Percentiles rank a stretch among this genome's conserved stretches.
phyloP scores from a whole-genome alignment of 2,113 vertebrate species.

The Psilopogon haemacephalus region DNA sequence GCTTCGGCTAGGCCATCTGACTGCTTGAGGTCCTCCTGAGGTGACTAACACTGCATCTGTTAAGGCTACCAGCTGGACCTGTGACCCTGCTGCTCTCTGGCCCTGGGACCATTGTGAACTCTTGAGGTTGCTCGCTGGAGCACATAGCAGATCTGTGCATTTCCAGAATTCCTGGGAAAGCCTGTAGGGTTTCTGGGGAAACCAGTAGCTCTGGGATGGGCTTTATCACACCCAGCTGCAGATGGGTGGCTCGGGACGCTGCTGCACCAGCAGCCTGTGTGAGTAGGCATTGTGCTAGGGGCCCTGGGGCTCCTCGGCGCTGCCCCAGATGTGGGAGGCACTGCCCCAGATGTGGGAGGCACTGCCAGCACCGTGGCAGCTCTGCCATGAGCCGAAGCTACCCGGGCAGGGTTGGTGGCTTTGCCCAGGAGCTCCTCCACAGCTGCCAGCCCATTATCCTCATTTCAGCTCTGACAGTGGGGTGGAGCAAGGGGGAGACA shows the following conservation, averaged over 20 bases:
- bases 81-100: accelerated
- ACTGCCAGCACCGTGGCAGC: accelerated
- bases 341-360: accelerated
- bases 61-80: neutral
- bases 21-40: neutral
- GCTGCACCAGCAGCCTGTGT: neutral
- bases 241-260: neutral
- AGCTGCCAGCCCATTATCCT: neutral
- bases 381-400: accelerated
- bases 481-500: neutral
- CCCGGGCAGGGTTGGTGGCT: accelerated
- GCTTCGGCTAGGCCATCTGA: neutral
- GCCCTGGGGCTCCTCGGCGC: neutral
- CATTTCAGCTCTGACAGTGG: accelerated
- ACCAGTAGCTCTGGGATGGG: neutral
- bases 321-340: accelerated
- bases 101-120: neutral
- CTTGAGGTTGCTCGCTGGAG: neutral
- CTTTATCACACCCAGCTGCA: neutral
- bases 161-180: constrained; percentile 13
- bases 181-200: constrained; percentile 18
- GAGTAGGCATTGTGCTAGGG: neutral
- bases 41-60: neutral
- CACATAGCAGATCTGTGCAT: neutral
- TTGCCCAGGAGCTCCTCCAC: neutral